phyloP scores from a whole-genome alignment of 2,888 invertebrate genomes.

The Cryptocheilus praepositus region DNA sequence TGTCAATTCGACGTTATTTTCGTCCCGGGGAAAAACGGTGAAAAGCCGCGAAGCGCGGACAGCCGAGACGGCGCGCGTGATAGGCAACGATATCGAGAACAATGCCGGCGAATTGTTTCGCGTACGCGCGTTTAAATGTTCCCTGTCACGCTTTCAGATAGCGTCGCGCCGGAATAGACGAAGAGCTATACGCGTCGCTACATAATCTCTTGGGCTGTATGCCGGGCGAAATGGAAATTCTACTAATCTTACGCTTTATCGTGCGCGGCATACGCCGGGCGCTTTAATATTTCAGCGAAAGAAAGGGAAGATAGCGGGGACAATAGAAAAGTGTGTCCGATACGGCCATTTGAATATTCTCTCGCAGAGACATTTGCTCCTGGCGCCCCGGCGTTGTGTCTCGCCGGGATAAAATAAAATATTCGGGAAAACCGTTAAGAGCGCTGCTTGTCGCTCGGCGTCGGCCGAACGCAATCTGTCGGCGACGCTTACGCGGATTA shows the following conservation, averaged over 20 bases:
- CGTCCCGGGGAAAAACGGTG: not conserved
- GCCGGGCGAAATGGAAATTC: slow-evolving; percentile 1
- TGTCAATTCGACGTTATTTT: no score
- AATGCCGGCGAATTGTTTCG: slow-evolving; percentile 1
- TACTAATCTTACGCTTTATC: slow-evolving; percentile 9
- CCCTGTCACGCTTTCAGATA: not conserved
- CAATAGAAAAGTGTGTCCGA: no score
- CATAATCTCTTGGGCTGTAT: not conserved
- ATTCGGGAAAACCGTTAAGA: no score
- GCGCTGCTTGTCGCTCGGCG: no score
- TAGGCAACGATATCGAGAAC: slow-evolving; percentile 4
- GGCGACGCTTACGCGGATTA: no score
- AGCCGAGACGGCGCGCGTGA: not conserved
- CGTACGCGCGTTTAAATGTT: slow-evolving; percentile 5
- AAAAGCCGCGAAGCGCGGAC: not conserved
- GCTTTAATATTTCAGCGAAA: no score
- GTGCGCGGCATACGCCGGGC: not conserved
- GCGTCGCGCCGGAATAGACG: not conserved
- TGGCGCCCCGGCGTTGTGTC: no score
- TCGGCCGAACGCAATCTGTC: no score
- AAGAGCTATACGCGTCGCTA: slow-evolving; percentile 1
- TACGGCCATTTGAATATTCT: no score
- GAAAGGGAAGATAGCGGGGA: no score
- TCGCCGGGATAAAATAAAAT: no score
- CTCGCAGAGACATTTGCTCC: no score